Conservation (phyloP, 2,888 invertebrate species). For the Amphipyra berbera region DNA sequence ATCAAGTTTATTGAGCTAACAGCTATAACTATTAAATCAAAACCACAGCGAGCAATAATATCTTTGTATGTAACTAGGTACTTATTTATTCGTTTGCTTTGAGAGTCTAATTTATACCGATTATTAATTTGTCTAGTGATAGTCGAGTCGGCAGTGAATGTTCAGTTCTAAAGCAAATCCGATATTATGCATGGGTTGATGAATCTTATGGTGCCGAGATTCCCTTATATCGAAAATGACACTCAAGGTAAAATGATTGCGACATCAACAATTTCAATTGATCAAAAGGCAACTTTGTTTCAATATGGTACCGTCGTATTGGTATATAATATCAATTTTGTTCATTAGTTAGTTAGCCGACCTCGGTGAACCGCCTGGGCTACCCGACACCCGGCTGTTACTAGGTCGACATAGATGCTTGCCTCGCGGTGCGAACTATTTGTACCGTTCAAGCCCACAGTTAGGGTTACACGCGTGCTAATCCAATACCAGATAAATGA, state of each 20-base stretch:
- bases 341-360: conserved; percentile 58
- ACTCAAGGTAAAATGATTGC: conserved; percentile 22
- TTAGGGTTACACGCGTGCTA: conserved; percentile 79
- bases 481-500: conserved; percentile 79
- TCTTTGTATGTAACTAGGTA: conserved; percentile 25
- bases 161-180: conserved; percentile 29
- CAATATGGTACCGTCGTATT: conserved; percentile 13
- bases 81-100: conserved; percentile 44
- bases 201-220: conserved; percentile 15
- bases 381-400: conserved; percentile 77
- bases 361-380: conserved; percentile 66
- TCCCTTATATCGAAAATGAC: conserved; percentile 24
- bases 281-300: conserved; percentile 21
- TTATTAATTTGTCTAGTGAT: conserved; percentile 45
- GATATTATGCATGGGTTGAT: conserved; percentile 15
- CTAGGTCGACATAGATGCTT: conserved; percentile 78
- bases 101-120: conserved; percentile 36
- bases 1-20: conserved; percentile 49
- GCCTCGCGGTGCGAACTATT: conserved; percentile 77
- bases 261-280: conserved; percentile 13
- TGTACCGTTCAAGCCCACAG: conserved; percentile 83
- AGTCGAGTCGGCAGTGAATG: conserved; percentile 19
- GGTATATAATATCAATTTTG: conserved; percentile 54
- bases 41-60: conserved; percentile 19
- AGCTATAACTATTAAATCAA: conserved; percentile 44